These are phyloP conservation scores for Lingula anatina DNA, from an alignment of 2,888 invertebrate species.

Conservation along the genomic window DNA sequence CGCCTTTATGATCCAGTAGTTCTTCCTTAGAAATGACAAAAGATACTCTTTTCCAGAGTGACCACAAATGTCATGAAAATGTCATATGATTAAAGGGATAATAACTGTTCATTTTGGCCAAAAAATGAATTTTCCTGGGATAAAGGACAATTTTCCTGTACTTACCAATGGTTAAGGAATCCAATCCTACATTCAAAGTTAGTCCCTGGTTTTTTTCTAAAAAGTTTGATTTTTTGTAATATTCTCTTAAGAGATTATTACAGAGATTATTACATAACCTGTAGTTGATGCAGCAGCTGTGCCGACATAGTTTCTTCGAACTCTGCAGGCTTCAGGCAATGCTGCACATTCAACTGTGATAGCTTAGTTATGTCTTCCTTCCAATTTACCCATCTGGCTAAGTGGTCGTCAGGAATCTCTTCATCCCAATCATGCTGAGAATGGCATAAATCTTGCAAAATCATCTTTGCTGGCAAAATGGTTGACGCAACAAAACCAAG, in stretches of 20 bases:
- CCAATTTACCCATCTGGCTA: neutral
- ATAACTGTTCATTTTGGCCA: too few relatives aligned
- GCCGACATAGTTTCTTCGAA: too few relatives aligned
- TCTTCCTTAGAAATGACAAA: neutral
- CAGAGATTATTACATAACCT: too few relatives aligned
- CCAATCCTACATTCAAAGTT: too few relatives aligned
- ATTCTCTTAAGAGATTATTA: too few relatives aligned
- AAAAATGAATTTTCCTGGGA: too few relatives aligned
- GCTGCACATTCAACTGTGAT: neutral
- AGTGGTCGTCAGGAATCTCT: neutral
- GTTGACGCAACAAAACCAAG: neutral
- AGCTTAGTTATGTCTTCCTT: neutral
- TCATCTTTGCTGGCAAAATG: neutral
- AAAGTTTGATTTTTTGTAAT: too few relatives aligned
- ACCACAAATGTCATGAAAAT: neutral
- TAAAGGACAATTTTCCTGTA: too few relatives aligned
- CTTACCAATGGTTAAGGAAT: too few relatives aligned
- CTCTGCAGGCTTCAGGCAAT: neutral
- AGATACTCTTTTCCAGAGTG: neutral
- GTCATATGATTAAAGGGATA: neutral
- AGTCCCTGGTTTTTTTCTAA: too few relatives aligned
- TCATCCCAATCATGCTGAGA: conserved; percentile 1
- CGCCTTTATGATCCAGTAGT: neutral
- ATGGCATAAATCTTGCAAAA: neutral
- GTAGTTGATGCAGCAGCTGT: too few relatives aligned